Percentiles rank a stretch among this genome's conserved stretches.
These are phyloP conservation scores for Dendroctonus valens DNA, from an alignment of 1,140 invertebrate species.

Conservation along the genomic window DNA sequence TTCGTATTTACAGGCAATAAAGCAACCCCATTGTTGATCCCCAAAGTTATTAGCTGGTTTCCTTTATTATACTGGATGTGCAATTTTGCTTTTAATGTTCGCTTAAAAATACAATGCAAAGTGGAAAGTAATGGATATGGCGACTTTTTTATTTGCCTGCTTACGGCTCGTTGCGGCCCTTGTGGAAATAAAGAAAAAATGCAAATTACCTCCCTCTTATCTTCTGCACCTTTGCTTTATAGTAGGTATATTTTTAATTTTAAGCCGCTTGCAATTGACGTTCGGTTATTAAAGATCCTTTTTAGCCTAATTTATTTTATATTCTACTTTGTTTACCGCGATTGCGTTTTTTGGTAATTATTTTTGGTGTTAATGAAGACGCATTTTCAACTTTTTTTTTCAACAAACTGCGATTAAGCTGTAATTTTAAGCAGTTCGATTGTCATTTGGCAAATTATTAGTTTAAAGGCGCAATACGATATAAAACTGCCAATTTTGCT, in stretches of 20 bases:
- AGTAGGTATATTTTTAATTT: not conserved
- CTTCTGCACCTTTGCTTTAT: constrained; percentile 17
- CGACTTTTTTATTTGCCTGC: constrained; percentile 31
- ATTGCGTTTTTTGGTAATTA: no score
- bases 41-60: constrained; percentile 27
- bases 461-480: no score
- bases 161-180: constrained; percentile 15
- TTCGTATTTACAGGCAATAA: constrained; percentile 24
- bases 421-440: no score
- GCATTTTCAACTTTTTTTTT: no score
- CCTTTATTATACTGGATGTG: constrained; percentile 21
- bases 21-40: constrained; percentile 11
- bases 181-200: constrained; percentile 13
- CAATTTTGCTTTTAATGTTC: constrained; percentile 28
- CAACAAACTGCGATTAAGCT: no score
- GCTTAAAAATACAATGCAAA: constrained; percentile 27
- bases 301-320: no score
- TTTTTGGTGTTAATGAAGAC: no score
- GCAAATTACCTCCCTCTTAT: constrained; percentile 19
- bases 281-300: no score
- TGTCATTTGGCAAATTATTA: no score
- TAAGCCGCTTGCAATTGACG: no score
- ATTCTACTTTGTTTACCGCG: no score
- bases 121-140: constrained; percentile 33
- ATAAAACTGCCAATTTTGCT: no score